phyloP scores from a whole-genome alignment of 2,888 invertebrate species.

The Hecatera dysodea region DNA sequence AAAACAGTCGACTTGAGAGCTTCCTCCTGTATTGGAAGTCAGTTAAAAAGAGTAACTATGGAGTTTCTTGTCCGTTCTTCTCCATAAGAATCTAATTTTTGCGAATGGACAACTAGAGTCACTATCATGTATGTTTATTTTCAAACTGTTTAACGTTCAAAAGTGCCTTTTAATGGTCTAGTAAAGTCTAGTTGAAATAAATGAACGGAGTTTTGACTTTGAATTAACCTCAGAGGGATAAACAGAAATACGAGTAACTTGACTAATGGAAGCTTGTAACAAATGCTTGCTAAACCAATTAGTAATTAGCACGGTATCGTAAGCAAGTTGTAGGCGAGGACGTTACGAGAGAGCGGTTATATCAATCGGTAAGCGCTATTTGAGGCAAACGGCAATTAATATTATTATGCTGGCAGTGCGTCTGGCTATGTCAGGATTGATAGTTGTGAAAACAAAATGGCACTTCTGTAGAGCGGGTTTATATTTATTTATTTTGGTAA shows the following conservation, averaged over 20 bases:
- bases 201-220: too few species aligned
- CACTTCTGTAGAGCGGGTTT: background rate
- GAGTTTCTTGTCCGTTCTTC: too few species aligned
- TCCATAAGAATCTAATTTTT: too few species aligned
- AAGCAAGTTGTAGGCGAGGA: background rate
- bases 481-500: too few species aligned
- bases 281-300: conserved; percentile 14
- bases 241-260: background rate
- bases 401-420: background rate
- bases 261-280: conserved; percentile 4
- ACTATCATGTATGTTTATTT: too few species aligned
- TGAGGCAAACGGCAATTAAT: background rate
- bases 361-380: conserved; percentile 17
- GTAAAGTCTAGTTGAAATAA: too few species aligned
- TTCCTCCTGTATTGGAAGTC: too few species aligned
- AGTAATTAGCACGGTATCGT: conserved; percentile 1
- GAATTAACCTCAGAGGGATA: background rate
- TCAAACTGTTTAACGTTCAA: too few species aligned
- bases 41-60: too few species aligned
- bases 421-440: background rate
- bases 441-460: background rate
- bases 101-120: too few species aligned
- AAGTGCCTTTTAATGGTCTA: too few species aligned
- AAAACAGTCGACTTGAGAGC: too few species aligned
- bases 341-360: background rate